phyloP scores from a whole-genome alignment of 2,797 vertebrate species.

The Cichlasoma orientale region DNA sequence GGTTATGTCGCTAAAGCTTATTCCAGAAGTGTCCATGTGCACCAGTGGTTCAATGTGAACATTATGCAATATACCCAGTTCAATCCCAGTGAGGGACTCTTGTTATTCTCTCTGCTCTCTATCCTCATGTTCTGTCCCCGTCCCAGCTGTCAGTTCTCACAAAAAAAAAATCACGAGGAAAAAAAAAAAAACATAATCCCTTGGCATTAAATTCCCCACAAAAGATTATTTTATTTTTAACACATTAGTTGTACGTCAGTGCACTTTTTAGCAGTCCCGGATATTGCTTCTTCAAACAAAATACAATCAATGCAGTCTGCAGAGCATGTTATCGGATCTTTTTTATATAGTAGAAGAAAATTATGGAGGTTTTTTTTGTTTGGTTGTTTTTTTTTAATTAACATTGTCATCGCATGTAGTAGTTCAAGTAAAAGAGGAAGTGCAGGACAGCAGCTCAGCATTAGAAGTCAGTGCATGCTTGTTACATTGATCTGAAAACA shows the following conservation, averaged over 20 bases:
- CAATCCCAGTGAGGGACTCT: neutral
- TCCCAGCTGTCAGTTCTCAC: neutral
- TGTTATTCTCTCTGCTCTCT: neutral
- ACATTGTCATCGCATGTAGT: neutral
- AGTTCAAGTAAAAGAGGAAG: neutral
- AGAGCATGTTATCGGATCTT: neutral
- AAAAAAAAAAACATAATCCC: neutral
- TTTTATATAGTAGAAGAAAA: neutral
- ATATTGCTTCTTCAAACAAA: neutral
- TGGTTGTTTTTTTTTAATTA: neutral
- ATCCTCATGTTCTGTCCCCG: neutral
- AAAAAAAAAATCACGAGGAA: neutral
- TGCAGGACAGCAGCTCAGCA: neutral
- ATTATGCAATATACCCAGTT: neutral
- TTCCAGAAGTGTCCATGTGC: neutral
- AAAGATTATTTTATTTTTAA: slow-evolving; percentile 15
- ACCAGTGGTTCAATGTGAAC: neutral
- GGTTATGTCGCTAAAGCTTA: neutral
- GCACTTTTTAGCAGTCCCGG: neutral
- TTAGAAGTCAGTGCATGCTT: neutral
- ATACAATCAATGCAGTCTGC: neutral
- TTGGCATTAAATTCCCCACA: neutral
- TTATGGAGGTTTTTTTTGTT: neutral
- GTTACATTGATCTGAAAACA: slow-evolving; percentile 21
- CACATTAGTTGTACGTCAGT: neutral